phyloP scores from a whole-genome alignment of 2,797 vertebrate species.

The Oryzias sinensis region DNA sequence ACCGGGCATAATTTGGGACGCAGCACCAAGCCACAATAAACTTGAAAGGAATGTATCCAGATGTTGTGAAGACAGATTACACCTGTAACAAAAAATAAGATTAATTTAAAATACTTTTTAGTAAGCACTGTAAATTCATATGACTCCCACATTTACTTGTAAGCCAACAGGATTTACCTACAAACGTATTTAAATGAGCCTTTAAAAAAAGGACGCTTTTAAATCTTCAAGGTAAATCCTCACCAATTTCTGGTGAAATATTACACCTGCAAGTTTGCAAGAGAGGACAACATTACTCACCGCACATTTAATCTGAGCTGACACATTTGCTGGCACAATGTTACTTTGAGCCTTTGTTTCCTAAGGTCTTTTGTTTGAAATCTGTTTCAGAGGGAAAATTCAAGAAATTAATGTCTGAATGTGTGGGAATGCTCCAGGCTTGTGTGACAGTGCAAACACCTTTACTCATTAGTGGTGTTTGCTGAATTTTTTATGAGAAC shows the following conservation, averaged over 20 bases:
- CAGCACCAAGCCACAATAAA: too few relatives aligned
- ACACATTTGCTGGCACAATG: slow-evolving; percentile 58
- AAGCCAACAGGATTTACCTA: slow-evolving; percentile 4
- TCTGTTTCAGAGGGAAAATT: slow-evolving; percentile 68
- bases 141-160: slow-evolving; percentile 12
- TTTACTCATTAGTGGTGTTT: slow-evolving; percentile 63
- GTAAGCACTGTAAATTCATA: slow-evolving; percentile 13
- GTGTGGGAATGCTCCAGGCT: slow-evolving; percentile 42
- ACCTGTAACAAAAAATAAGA: not conserved
- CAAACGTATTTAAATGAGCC: slow-evolving; percentile 11
- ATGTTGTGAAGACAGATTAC: not conserved
- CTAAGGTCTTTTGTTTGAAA: slow-evolving; percentile 60
- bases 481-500: slow-evolving; percentile 63
- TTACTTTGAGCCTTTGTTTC: slow-evolving; percentile 55
- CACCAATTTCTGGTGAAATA: slow-evolving; percentile 28
- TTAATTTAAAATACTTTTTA: not conserved
- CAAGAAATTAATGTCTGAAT: slow-evolving; percentile 59
- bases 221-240: slow-evolving; percentile 10
- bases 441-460: slow-evolving; percentile 43
- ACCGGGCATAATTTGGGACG: too few relatives aligned
- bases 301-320: slow-evolving; percentile 53
- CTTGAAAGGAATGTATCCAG: too few relatives aligned
- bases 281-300: slow-evolving; percentile 41
- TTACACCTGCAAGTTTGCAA: slow-evolving; percentile 45
- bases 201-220: slow-evolving; percentile 14